Evolutionary conservation across 2,888 invertebrate species (phyloP).

Genomic region (Geotrupes spiniger): DNA sequence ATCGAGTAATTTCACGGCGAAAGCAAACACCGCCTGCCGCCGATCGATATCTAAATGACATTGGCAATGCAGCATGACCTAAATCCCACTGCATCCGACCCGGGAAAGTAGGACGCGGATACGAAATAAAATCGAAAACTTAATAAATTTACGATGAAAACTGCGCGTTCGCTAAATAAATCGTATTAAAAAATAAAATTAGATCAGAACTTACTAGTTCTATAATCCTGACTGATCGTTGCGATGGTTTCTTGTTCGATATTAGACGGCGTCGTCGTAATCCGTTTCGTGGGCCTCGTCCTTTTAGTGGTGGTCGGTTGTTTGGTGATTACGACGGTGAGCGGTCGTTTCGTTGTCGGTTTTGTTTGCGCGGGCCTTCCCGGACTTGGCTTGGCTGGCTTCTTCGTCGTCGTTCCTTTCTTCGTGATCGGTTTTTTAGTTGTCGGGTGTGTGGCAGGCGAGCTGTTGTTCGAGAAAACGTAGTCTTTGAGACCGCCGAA

Average conservation of each 20-base stretch:
- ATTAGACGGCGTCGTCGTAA: conserved; percentile 32
- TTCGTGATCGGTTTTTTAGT: conserved; percentile 44
- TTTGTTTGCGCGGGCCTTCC: conserved; percentile 41
- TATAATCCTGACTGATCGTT: conserved; percentile 18
- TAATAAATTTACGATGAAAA: no score
- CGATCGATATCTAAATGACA: conserved; percentile 22
- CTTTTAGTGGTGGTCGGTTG: conserved; percentile 48
- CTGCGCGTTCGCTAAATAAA: no score
- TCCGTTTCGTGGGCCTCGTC: conserved; percentile 41
- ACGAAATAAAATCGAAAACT: no score
- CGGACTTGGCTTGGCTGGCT: conserved; percentile 41
- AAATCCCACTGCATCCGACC: conserved; percentile 12
- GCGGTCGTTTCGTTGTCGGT: conserved; percentile 40
- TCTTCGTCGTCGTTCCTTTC: conserved; percentile 41
- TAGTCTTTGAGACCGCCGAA: conserved; percentile 79
- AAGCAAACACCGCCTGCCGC: conserved; percentile 7
- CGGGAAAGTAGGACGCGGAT: conserved; percentile 12
- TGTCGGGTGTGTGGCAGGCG: conserved; percentile 35
- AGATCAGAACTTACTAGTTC: conserved; percentile 14
- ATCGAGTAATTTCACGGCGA: conserved; percentile 7
- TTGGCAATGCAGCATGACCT: conserved; percentile 24
- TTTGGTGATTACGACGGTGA: conserved; percentile 35
- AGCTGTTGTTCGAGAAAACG: conserved; percentile 57
- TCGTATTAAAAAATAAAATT: no score
- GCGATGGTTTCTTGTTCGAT: conserved; percentile 10